Base-by-base conservation (phyloP, 2,113 vertebrate species). In the Gavialis gangeticus region DNA sequence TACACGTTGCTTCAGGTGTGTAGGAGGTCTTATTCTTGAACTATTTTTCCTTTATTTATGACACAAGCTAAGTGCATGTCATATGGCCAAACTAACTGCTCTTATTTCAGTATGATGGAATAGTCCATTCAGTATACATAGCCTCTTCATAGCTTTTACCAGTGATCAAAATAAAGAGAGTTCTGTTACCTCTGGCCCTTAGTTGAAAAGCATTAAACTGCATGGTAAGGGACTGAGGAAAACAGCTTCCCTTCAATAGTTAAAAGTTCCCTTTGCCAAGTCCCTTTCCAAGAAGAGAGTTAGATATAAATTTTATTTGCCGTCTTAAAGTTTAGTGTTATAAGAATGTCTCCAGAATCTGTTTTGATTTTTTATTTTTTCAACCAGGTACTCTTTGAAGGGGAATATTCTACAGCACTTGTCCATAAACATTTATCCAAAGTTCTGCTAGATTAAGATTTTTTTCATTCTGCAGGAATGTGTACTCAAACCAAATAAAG, bases 381-480 rank as follows among this genome's bases (percentile, higher is more conserved):
- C 46, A 46, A 69, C 87, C 66, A 79, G 57, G 75, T 95, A 96
- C 95, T 90, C 96, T 95, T 82, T 77, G 91, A 85, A 95, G 90
- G 95, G 95, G 96, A 96, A 96, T 97, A 96, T 96, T 96, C 94
- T 96, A 96, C 95, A 92, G 18, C 95, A 95, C 96, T 96, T 96
- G 95, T 92, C 96, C 93, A 92, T 96, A 89, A 84, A 84, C 96
- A 96, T 96, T 96, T 97, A 95, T 75, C 78, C 90, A 21, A 91
- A 79, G 85, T 85, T 79, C 90, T 95, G 77, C 66, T 24, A 0
- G 91, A 95, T 92, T 91, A 85, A 95, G 92, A 92, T 81, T 96
- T 96, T 96, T 94, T 95, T 97, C 96, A 96, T 87, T 92, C 94
- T 95, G 7, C 82, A 96, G 90, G 96, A 97, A 97, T 97, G 95